Percentiles rank a stretch among this genome's conserved stretches.
Conservation (phyloP, 1,140 invertebrate species). For the Plectrocnemia conspersa region DNA sequence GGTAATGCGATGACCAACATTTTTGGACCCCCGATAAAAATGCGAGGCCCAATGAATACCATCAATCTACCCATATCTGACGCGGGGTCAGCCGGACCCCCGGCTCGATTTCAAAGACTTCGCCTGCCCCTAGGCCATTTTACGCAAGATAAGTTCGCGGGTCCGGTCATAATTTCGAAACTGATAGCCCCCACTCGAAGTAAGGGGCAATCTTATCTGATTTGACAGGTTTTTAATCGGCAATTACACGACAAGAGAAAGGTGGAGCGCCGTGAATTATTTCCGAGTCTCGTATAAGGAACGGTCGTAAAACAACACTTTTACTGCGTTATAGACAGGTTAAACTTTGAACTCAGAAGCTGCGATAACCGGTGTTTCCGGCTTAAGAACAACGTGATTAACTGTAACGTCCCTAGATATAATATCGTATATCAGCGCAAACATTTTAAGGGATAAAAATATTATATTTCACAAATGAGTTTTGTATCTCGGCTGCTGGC, state of each 20-base stretch:
- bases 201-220: background rate
- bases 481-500: background rate
- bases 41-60: slow-evolving; percentile 9
- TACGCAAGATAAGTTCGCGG: background rate
- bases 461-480: background rate
- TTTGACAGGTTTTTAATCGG: background rate
- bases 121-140: background rate
- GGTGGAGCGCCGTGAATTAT: too few species aligned
- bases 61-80: slow-evolving; percentile 11
- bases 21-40: background rate
- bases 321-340: too few species aligned
- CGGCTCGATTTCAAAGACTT: background rate
- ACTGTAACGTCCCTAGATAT: background rate
- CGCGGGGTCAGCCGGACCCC: too few species aligned
- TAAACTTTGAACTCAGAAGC: too few species aligned
- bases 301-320: too few species aligned
- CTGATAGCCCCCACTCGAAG: background rate
- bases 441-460: background rate
- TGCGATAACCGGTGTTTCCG: background rate
- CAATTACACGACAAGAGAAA: too few species aligned
- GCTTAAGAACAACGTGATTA: background rate
- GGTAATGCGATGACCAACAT: slow-evolving; percentile 19
- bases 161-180: background rate
- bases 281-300: too few species aligned
- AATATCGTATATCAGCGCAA: background rate